Evolutionary conservation across 1,140 invertebrate genomes (phyloP).

Genomic region (Pantala flavescens): DNA sequence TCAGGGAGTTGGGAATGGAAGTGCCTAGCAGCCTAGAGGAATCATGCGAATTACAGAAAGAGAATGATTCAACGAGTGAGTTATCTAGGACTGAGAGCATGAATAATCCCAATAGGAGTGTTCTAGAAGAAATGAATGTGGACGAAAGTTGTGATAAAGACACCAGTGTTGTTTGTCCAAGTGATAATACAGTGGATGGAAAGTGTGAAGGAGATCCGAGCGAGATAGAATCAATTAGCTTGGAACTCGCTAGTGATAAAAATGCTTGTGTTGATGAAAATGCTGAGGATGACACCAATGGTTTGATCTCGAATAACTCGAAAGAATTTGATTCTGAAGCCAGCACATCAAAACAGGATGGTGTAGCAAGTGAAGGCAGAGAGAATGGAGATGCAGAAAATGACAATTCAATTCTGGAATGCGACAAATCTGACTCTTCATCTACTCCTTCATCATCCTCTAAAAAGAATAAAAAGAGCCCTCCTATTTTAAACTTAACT

Average conservation of each 20-base stretch:
- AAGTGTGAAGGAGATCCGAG: background rate
- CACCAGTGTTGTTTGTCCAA: background rate
- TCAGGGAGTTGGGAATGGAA: background rate
- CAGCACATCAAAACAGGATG: background rate
- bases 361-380: background rate
- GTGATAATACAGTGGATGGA: background rate
- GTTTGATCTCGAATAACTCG: background rate
- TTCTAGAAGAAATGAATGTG: background rate
- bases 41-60: background rate
- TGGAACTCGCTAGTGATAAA: background rate
- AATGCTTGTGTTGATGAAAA: background rate
- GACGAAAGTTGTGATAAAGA: slow-evolving; percentile 2
- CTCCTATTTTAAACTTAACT: slow-evolving; percentile 32
- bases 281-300: background rate
- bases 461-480: background rate
- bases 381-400: background rate
- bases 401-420: background rate
- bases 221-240: background rate
- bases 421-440: background rate
- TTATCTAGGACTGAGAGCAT: background rate
- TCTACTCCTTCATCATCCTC: background rate
- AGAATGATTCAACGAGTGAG: background rate
- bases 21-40: background rate
- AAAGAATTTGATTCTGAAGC: background rate
- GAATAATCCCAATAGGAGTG: background rate